phyloP scores from a whole-genome alignment of 2,797 vertebrate species.

The Gymnocypris eckloni region DNA sequence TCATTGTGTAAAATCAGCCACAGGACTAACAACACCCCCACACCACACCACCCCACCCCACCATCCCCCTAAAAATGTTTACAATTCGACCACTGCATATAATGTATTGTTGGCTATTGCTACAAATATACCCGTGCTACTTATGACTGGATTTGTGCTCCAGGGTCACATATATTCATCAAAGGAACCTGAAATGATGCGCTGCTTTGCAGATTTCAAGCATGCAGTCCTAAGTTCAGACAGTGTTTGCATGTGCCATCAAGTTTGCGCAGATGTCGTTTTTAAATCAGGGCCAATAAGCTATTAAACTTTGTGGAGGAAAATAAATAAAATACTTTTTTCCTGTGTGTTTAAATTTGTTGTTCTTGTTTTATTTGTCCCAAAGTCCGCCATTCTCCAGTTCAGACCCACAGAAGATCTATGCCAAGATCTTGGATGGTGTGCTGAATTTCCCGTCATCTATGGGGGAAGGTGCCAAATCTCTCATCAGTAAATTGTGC shows the following conservation, averaged over 20 bases:
- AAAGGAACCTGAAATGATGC: neutral
- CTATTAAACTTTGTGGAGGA: neutral
- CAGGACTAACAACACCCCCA: too few species aligned
- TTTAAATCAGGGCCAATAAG: neutral
- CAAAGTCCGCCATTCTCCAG: constrained; percentile 84
- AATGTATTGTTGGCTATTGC: too few species aligned
- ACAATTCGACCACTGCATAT: too few species aligned
- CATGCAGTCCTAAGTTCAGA: neutral
- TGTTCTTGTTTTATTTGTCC: constrained; percentile 8
- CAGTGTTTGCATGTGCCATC: neutral
- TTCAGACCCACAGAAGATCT: constrained; percentile 84
- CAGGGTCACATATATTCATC: too few species aligned
- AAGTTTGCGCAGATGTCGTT: neutral
- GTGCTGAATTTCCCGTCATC: constrained; percentile 78
- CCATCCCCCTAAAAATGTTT: too few species aligned
- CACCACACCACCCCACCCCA: too few species aligned
- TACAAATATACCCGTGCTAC: neutral
- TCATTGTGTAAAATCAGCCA: too few species aligned
- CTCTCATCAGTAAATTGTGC: constrained; percentile 84
- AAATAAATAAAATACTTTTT: neutral
- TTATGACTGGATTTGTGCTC: too few species aligned
- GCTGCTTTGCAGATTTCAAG: neutral
- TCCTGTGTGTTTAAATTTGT: neutral
- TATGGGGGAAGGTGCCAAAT: constrained; percentile 80
- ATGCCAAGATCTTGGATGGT: constrained; percentile 83